A percentile compares a stretch with the other conserved stretches of the same genome.
These are phyloP conservation scores for Tympanoctomys barrerae DNA, from an alignment of 2,797 vertebrate species.

Conservation along the genomic window DNA sequence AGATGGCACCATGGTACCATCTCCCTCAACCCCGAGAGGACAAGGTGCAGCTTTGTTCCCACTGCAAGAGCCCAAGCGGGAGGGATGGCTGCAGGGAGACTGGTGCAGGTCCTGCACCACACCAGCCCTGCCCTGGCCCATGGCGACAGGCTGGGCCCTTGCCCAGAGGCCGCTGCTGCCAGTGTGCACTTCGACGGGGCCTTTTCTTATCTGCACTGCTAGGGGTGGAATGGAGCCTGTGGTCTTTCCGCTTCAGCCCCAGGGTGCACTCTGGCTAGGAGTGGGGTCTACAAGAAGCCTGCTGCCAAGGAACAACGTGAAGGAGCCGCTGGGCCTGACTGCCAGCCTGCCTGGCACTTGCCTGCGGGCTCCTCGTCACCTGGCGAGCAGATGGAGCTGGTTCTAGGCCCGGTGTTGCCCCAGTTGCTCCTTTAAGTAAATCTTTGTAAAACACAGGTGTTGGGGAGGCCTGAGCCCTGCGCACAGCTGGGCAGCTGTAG, in stretches of 20 bases:
- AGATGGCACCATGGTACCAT: rapidly evolving
- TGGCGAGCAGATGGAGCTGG: neutral
- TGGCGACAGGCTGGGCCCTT: neutral
- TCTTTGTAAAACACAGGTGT: neutral
- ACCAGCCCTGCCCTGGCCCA: neutral
- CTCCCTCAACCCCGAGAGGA: neutral
- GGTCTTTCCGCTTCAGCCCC: neutral
- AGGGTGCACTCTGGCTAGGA: neutral
- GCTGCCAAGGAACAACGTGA: neutral
- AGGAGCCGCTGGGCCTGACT: neutral
- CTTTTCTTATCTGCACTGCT: neutral
- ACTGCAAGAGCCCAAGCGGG: neutral
- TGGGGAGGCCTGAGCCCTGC: neutral
- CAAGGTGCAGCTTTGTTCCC: neutral
- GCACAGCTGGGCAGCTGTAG: neutral
- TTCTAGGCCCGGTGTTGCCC: neutral
- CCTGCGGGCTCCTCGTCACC: neutral
- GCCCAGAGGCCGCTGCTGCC: neutral
- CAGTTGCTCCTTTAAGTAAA: neutral
- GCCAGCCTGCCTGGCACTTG: neutral
- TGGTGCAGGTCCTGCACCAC: neutral
- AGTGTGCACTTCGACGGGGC: rapidly evolving
- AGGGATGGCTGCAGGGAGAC: neutral
- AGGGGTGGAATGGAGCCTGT: neutral
- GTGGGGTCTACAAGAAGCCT: neutral